Evolutionary conservation across 1,140 invertebrate species (phyloP).

Genomic region (Acyrthosiphon pisum): DNA sequence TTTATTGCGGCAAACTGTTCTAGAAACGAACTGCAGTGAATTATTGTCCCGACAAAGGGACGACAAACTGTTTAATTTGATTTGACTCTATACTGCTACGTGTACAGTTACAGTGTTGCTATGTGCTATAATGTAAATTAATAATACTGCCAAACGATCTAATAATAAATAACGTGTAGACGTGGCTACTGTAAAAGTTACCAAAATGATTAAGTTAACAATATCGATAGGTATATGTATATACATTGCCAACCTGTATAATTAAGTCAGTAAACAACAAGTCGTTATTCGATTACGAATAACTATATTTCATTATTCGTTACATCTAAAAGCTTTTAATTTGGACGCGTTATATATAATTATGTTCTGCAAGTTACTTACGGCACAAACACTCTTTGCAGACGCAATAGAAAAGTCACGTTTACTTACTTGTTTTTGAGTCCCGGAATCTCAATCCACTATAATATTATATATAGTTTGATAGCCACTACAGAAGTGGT

Average conservation of each 20-base stretch:
- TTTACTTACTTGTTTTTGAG: neutral
- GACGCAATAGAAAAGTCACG: neutral
- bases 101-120: neutral
- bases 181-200: neutral
- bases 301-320: neutral
- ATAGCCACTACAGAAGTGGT: neutral
- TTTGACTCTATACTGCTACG: neutral
- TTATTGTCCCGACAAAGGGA: neutral
- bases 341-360: neutral
- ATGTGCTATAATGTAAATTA: neutral
- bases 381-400: neutral
- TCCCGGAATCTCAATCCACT: neutral
- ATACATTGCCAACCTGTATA: neutral
- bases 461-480: neutral
- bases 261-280: neutral
- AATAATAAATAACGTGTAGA: neutral
- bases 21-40: neutral
- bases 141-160: neutral
- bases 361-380: neutral
- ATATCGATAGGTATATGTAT: neutral
- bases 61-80: neutral
- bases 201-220: neutral
- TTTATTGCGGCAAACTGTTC: neutral
- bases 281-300: neutral
- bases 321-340: slow-evolving; percentile 15